Base-by-base conservation (phyloP, 2,888 invertebrate species). In the Phasia obesa region DNA sequence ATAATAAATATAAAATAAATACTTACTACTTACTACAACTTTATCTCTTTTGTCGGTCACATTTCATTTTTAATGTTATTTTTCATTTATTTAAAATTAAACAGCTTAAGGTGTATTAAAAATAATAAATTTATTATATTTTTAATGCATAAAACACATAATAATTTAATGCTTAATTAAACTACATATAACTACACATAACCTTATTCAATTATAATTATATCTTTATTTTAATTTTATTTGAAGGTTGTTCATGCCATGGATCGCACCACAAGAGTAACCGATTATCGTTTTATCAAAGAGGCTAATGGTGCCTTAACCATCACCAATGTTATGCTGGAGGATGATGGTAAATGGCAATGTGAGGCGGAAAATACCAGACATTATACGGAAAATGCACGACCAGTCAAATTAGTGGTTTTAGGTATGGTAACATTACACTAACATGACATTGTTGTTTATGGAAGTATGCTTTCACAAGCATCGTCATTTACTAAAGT, bases 261-360 rank as follows among this genome's bases (percentile, higher is more conserved):
- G 87, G 91, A 91, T 85, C 88, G 90, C 76, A 90, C 90, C n/a
- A 86, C 88, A 59, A 88, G 91, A 69, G 89, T 90, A 80, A 91
- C 91, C 60, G 91, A 92, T 87, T 91, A 90, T 87, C 91, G 92
- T 85, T 92, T 92, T 85, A 90, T 92, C 69, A 91, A 90, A 84
- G 92, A 92, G 85, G 87, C 90, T 76, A 89, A 90, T 86, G 92
- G 92, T 23, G 91, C 90, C 53, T 87, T 92, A 81, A 91, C 91
- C 85, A 92, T 92, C 69, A 91, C 89, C 79, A 92, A 92, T 86
- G 92, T 91, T n/a, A 92, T 92, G 92, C 88, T 92, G 13, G 94
- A 95, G 88, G 95, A 95, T 87, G 94, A 94, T 87, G 96, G 95
- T n/a, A 92, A 93, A 86, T 96, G 95, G 94, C 93, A 93, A 86